Evolutionary conservation across 2,888 invertebrate species (phyloP).

Genomic region (Megalurothrips usitatus): DNA sequence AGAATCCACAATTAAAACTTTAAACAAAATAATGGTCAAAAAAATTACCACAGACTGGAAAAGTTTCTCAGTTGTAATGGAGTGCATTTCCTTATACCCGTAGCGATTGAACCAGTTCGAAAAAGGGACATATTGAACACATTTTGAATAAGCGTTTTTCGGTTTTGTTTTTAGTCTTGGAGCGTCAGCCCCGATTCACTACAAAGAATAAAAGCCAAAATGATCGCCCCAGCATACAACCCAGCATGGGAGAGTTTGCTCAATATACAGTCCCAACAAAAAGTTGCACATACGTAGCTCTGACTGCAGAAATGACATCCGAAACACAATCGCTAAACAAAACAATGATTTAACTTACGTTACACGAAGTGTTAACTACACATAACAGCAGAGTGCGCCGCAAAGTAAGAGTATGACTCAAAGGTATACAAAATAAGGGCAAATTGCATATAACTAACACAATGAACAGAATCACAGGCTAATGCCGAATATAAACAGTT

Average conservation of each 20-base stretch:
- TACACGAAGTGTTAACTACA: slow-evolving; percentile 15
- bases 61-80: slow-evolving; percentile 6
- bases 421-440: slow-evolving; percentile 25
- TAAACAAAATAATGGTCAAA: neutral
- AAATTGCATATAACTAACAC: slow-evolving; percentile 23
- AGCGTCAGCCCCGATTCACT: neutral
- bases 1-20: neutral
- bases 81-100: slow-evolving; percentile 22
- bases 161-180: neutral
- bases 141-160: slow-evolving; percentile 14
- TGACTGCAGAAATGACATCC: slow-evolving; percentile 24
- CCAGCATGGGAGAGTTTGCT: neutral
- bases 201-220: slow-evolving; percentile 17
- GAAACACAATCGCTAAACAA: slow-evolving; percentile 20
- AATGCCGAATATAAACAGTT: slow-evolving; percentile 25
- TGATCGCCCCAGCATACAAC: neutral
- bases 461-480: slow-evolving; percentile 26
- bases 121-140: slow-evolving; percentile 9
- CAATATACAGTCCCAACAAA: neutral
- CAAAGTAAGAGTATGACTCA: slow-evolving; percentile 9
- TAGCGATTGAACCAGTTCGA: slow-evolving; percentile 26
- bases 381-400: slow-evolving; percentile 12
- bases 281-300: neutral
- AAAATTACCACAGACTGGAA: slow-evolving; percentile 5
- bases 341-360: slow-evolving; percentile 7